Base-by-base conservation (phyloP, 1,140 invertebrate species). In the Megalonaias nervosa region DNA sequence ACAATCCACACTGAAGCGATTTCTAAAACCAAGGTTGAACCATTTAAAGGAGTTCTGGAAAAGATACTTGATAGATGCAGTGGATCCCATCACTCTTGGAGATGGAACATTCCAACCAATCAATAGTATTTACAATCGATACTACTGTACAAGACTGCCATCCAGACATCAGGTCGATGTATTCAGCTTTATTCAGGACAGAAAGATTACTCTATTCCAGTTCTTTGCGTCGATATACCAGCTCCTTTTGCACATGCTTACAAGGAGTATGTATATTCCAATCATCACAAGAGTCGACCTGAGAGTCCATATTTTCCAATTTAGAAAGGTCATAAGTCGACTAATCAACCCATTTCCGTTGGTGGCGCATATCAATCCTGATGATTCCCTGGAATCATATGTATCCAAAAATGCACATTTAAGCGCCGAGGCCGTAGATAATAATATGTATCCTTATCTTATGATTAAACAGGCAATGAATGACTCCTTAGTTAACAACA, bases 241-340 rank as follows among this genome's bases (percentile, higher is more conserved):
- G 60, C 26, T 57, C 5, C 48, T 56, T 6, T 38, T 73, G 15
- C 62, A 73, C 23, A 11, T 56, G 38, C 65, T 66, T 56, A 73
- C 71, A 23, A 67, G 66, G 3, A n/a, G 31, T 26, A 56, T 56
- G 17, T 59, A 58, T 11, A 73, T 73, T 21, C 71, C 71, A 59
- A 3, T 73, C 19, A 64, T 73, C 31, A 73, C 71, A 56, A 73
- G 66, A 57, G 62, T 66, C 21, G 71, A 73, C 48, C 57, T 73
- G 71, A 65, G 71, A 57, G 71, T 61, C 56, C 71, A 73, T 38
- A 64, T 73, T n/a, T 64, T 64, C 21, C 71, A 73, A 26, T 64
- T 73, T n/a, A 65, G 57, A 56, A 57, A 61, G 4, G 31, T 73
- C 55, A 38, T 73, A 23, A 73, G 61, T 13, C 31, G 71, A 11